Evolutionary conservation across 2,888 invertebrate species (phyloP), one percentile per base, ranked within the genome.

Genomic region (Mythimna loreyi): DNA sequence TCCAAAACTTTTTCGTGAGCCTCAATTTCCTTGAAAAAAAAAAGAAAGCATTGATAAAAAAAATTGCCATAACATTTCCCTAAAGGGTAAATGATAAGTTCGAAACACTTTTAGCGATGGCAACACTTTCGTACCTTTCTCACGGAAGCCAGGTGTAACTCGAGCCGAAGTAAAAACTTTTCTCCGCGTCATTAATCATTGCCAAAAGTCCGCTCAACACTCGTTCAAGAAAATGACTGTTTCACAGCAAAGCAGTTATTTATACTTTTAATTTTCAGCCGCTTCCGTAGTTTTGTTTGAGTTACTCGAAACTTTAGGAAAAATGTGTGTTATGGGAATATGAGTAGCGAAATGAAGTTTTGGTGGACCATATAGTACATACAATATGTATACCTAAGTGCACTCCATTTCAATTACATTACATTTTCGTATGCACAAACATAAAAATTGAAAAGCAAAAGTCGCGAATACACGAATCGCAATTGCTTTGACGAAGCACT

Each of bases 151-250:
- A 81, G 83, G 80, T 82, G 79, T 78, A 83, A 81, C 83, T 82
- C 81, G 80, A 82, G 71, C 70, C 78, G 67, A 64, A 75, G 78
- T 78, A 71, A 74, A 82, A 85, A 84, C 69, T 84, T 84, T 84
- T 83, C 80, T 80, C 56, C 33, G 65, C 72, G 69, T 70, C 90
- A 92, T 92, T 89, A 89, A 91, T 92, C 92, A 92, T 89, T 87
- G 86, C 86, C 85, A 80, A 84, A 89, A 88, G 85, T 89, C 83
- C 69, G 74, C 63, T 67, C 72, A 82, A 83, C 81, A 79, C 77
- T 84, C 72, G 73, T 78, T 82, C 72, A 82, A 79, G 75, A 81
- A 80, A 80, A 78, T 78, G 55, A 69, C 70, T 72, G 74, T 73
- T 77, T 57, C 56, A 47, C 61, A 67, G 60, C 57, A 40, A 72